Evolutionary conservation across 2,888 invertebrate species (phyloP).

Genomic region (Brenthis daphne): DNA sequence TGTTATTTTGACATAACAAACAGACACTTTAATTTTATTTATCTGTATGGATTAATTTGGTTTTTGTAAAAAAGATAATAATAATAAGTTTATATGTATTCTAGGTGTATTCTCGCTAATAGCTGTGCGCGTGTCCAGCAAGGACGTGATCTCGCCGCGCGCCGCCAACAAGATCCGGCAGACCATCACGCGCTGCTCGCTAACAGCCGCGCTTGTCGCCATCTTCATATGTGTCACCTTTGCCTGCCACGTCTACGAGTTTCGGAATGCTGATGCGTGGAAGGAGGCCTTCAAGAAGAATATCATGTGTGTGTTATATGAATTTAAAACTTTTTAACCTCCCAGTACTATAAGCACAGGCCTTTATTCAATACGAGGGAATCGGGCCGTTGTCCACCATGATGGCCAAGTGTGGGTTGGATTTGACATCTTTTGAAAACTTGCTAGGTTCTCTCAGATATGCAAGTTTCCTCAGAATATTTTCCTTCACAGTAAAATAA

Average conservation of each 20-base stretch:
- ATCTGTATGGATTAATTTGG: too few relatives aligned
- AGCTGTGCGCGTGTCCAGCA: constrained; percentile 90
- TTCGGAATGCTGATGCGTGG: constrained; percentile 89
- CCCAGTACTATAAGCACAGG: too few relatives aligned
- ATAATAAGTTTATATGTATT: background rate
- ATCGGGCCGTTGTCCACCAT: too few relatives aligned
- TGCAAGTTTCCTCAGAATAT: too few relatives aligned
- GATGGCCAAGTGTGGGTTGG: too few relatives aligned
- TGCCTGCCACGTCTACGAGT: constrained; percentile 92
- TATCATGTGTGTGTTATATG: constrained; percentile 87
- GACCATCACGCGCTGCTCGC: constrained; percentile 92
- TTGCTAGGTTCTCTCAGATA: too few relatives aligned
- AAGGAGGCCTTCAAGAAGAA: constrained; percentile 87
- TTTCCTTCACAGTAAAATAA: too few relatives aligned
- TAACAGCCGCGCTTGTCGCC: constrained; percentile 89
- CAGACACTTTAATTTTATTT: too few relatives aligned
- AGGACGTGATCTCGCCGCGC: constrained; percentile 91
- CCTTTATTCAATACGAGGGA: too few relatives aligned
- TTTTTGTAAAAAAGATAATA: background rate
- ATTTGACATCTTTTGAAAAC: too few relatives aligned
- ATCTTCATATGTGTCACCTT: constrained; percentile 91
- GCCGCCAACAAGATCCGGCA: constrained; percentile 93
- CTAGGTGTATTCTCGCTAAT: constrained; percentile 90
- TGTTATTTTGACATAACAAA: too few relatives aligned
- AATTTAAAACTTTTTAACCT: too few relatives aligned